Evolutionary conservation across 2,888 invertebrate species (phyloP).

Genomic region (Trypoxylon attenuatum): DNA sequence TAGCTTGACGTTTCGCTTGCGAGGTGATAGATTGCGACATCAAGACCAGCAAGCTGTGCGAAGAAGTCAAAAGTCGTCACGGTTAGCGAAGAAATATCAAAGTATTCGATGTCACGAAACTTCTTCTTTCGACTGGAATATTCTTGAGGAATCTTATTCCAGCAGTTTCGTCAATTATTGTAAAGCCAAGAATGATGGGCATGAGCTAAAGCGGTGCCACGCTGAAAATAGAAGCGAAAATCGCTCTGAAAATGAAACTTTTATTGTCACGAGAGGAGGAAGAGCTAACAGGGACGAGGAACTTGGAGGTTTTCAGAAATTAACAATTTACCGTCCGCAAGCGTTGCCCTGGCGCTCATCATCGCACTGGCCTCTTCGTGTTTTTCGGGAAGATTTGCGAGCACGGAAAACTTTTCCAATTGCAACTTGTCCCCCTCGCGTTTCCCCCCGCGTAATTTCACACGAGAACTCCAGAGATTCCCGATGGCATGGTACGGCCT

Average conservation of each 20-base stretch:
- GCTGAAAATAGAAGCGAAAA: too few relatives aligned
- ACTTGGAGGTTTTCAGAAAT: constrained; percentile 25
- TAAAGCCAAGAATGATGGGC: neutral
- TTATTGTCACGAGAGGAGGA: neutral
- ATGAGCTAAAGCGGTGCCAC: neutral
- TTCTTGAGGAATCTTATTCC: neutral
- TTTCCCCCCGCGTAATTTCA: constrained; percentile 41
- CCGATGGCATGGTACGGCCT: constrained; percentile 10
- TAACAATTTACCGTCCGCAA: constrained; percentile 41
- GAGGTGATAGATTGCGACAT: too few relatives aligned
- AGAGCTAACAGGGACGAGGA: neutral
- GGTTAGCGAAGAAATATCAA: neutral
- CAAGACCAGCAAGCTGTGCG: too few relatives aligned
- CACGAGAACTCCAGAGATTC: constrained; percentile 22
- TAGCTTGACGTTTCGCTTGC: too few relatives aligned
- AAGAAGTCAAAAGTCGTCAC: too few relatives aligned
- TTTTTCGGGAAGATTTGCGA: constrained; percentile 48
- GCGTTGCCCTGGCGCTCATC: constrained; percentile 18
- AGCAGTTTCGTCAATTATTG: neutral
- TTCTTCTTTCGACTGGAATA: neutral
- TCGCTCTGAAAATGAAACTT: neutral
- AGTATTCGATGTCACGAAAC: neutral
- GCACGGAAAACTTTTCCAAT: constrained; percentile 46
- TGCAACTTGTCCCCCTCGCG: constrained; percentile 36
- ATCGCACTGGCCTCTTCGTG: constrained; percentile 18